These are phyloP conservation scores for Deroplatys truncata DNA, from an alignment of 2,888 invertebrate genomes.

Conservation along the genomic window DNA sequence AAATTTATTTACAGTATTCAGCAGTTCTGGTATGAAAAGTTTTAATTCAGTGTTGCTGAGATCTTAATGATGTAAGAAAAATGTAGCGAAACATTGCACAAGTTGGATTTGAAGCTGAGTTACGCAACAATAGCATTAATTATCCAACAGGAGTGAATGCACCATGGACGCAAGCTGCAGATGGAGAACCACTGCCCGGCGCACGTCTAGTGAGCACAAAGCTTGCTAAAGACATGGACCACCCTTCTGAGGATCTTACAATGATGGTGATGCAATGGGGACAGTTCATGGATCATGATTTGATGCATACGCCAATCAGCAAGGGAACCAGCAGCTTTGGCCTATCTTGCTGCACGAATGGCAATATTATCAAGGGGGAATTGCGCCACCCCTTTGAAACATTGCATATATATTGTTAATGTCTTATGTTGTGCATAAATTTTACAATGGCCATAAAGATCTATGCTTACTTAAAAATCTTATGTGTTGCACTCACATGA, in stretches of 20 bases:
- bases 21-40: too few species aligned
- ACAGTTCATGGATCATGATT: conserved; percentile 56
- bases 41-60: too few species aligned
- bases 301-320: conserved; percentile 53
- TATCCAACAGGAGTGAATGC: conserved; percentile 27
- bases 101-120: too few species aligned
- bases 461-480: too few species aligned
- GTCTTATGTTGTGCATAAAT: too few species aligned
- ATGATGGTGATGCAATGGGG: conserved; percentile 53
- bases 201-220: conserved; percentile 47
- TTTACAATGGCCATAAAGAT: too few species aligned
- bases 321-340: conserved; percentile 42
- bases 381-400: conserved; percentile 41
- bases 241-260: conserved; percentile 47
- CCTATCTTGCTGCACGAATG: conserved; percentile 43
- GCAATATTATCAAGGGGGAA: conserved; percentile 35
- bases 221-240: conserved; percentile 37
- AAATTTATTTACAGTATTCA: too few species aligned
- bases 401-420: too few species aligned
- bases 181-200: conserved; percentile 42
- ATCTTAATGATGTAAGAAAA: too few species aligned
- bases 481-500: too few species aligned
- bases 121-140: too few species aligned
- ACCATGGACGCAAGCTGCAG: conserved; percentile 13
- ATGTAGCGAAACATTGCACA: too few species aligned